Evolutionary conservation across 1,140 invertebrate genomes (phyloP).

Genomic region (Hyles vespertilio): DNA sequence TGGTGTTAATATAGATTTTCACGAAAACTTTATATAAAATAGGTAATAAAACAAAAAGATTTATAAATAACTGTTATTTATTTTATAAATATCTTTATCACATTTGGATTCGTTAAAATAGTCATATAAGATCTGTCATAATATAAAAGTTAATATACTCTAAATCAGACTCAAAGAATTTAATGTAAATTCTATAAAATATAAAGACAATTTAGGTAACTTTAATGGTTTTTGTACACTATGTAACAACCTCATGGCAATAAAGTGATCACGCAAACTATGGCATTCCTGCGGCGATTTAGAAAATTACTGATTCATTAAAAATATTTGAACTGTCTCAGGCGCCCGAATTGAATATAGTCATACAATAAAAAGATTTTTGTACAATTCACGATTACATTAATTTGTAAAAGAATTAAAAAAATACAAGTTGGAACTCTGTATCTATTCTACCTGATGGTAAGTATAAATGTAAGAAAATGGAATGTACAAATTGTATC

Average conservation of each 20-base stretch:
- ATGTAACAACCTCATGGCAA: conserved; percentile 65
- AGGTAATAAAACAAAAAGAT: not conserved
- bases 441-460: too few species aligned
- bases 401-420: too few species aligned
- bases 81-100: conserved; percentile 68
- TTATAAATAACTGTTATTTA: conserved; percentile 34
- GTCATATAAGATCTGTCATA: conserved; percentile 47
- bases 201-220: conserved; percentile 66
- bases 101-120: conserved; percentile 45
- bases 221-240: conserved; percentile 61
- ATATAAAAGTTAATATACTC: conserved; percentile 44
- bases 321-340: conserved; percentile 26
- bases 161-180: conserved; percentile 72
- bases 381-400: too few species aligned
- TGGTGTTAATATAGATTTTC: too few species aligned
- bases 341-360: conserved; percentile 18
- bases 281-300: conserved; percentile 42
- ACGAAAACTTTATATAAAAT: not conserved
- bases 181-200: conserved; percentile 66
- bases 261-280: conserved; percentile 40
- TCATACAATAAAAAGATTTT: not conserved
- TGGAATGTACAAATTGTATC: conserved; percentile 37
- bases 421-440: too few species aligned
- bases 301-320: conserved; percentile 24
- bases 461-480: conserved; percentile 8